phyloP scores from a whole-genome alignment of 2,888 invertebrate genomes.

The Orgyia antiqua region DNA sequence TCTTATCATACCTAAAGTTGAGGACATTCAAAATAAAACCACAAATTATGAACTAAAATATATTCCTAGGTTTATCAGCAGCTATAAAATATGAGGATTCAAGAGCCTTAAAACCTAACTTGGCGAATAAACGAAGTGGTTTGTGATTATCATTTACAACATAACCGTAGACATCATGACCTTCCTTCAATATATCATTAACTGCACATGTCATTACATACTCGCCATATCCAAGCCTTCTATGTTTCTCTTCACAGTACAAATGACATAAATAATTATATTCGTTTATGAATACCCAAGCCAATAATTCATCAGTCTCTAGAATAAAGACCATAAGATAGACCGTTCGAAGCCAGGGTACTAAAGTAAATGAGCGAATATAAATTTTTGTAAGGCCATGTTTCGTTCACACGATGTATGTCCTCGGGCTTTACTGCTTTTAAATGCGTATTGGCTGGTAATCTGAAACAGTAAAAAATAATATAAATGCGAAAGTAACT shows the following conservation, averaged over 20 bases:
- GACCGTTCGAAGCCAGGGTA: constrained; percentile 17
- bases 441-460: constrained; percentile 20
- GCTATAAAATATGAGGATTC: constrained; percentile 18
- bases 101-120: constrained; percentile 21
- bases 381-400: constrained; percentile 20
- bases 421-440: constrained; percentile 17
- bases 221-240: constrained; percentile 27
- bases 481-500: too few relatives aligned
- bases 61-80: neutral
- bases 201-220: constrained; percentile 21
- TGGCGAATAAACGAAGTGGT: constrained; percentile 18
- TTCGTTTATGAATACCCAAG: constrained; percentile 33
- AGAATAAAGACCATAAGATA: constrained; percentile 26
- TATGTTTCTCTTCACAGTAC: constrained; percentile 22
- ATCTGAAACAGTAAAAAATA: too few relatives aligned
- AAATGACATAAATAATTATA: constrained; percentile 26
- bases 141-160: constrained; percentile 24
- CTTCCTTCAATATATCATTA: constrained; percentile 21
- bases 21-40: too few relatives aligned
- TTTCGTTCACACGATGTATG: constrained; percentile 20
- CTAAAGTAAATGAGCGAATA: constrained; percentile 17
- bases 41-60: neutral
- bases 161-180: constrained; percentile 24
- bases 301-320: constrained; percentile 16
- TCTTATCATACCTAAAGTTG: too few relatives aligned